Conservation (phyloP, 2,113 vertebrate genomes). For the Cephalophus harveyi region DNA sequence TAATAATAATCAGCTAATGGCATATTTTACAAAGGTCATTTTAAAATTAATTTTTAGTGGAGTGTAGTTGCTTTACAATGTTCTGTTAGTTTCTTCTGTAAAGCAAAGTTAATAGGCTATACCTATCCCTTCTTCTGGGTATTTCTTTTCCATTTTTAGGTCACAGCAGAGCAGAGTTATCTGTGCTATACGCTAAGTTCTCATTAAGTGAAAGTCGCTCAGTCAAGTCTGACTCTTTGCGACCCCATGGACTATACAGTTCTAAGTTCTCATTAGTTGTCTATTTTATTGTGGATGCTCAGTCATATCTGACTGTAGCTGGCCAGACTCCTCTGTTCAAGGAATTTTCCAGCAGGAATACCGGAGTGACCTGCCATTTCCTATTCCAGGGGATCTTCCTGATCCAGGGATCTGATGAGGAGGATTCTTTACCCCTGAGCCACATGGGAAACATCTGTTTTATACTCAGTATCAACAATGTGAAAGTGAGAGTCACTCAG, state of each 20-base stretch:
- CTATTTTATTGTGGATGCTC: neutral
- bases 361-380: neutral
- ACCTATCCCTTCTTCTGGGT: too few species aligned
- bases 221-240: neutral
- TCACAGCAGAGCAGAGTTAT: neutral
- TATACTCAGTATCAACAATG: neutral
- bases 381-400: neutral
- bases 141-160: neutral
- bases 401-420: neutral
- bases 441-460: neutral
- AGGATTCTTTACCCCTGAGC: neutral
- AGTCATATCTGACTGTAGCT: neutral
- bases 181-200: neutral
- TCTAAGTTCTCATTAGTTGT: neutral
- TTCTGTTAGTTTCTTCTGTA: neutral
- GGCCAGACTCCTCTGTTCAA: neutral
- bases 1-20: slow-evolving; percentile 17
- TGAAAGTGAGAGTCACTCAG: neutral
- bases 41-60: neutral
- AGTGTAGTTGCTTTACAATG: neutral
- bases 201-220: neutral
- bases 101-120: neutral
- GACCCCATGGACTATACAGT: neutral
- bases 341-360: neutral
- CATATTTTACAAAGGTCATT: neutral